Evolutionary conservation across 1,140 invertebrate genomes (phyloP), one percentile per base, ranked within the genome.

Genomic region (Drosophila paulistorum): DNA sequence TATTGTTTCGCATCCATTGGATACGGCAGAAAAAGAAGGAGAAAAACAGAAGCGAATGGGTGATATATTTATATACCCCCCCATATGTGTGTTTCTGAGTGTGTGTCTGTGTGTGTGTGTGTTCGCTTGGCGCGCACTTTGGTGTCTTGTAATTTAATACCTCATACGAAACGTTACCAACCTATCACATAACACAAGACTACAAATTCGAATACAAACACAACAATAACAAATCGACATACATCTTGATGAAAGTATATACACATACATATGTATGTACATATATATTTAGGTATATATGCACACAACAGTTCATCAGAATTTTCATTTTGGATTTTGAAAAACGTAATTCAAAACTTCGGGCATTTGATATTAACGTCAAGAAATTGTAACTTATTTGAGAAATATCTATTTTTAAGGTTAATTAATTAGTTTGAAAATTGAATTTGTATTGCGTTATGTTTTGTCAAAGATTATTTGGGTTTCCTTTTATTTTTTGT

Each of bases 61-160:
- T 69, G 84, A 71, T 82, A 81, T 86, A 86, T 86, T 86, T 86
- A 86, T 86, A 86, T 77, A 86, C 83, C 84, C 68, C 83, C 84
- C 68, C 77, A 67, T 51, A 11, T 63, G 59, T 58, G 45, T 58
- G 35, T 77, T 58, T 65, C 41, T 61, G 20, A 60, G 11, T 42
- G 23, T 60, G 9, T 42, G 65, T 26, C 51, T 62, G 17, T 62
- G 37, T 60, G 33, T 65, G 70, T 72, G 77, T 74, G 80, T 80
- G 74, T 89, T 87, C 62, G 81, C 80, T 89, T 87, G 80, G 84
- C 80, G 84, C 84, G 84, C 80, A 87, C 84, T 87, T 89, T 89
- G 84, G 84, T 89, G 84, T 87, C 84, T 81, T 80, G 87, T 87
- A 90, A 90, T 87, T 90, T 69, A 90, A 90, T 90, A 90, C 87